Conservation (phyloP, 37 sponge, comb jelly and placozoan species). For the Dysidea cf. avara region DNA sequence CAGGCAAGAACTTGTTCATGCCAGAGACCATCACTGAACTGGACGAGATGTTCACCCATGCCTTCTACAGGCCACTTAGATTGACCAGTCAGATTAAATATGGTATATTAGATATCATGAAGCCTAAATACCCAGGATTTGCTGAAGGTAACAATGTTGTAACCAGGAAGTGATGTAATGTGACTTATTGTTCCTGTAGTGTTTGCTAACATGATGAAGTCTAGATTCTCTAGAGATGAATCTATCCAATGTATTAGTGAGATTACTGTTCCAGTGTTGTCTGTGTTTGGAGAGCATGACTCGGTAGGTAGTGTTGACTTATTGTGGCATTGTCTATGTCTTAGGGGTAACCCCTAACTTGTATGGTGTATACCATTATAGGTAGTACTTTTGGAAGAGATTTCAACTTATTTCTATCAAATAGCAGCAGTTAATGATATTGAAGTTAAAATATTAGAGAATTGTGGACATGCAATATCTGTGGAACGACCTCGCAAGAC, state of each 20-base stretch:
- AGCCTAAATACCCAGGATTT: conserved; percentile 29
- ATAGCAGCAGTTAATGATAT: conserved; percentile 33
- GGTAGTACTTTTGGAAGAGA: too few species aligned
- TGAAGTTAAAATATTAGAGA: conserved; percentile 42
- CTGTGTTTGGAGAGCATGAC: conserved; percentile 69
- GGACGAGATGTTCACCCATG: conserved; percentile 60
- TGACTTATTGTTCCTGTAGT: too few species aligned
- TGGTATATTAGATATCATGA: conserved; percentile 53
- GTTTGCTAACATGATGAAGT: too few species aligned
- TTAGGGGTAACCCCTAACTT: too few species aligned
- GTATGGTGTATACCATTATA: too few species aligned
- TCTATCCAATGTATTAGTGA: too few species aligned
- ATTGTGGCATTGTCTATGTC: too few species aligned
- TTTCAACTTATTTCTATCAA: too few species aligned
- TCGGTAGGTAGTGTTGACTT: too few species aligned
- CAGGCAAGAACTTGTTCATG: conserved; percentile 36
- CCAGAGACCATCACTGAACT: conserved; percentile 52
- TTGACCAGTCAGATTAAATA: conserved; percentile 46
- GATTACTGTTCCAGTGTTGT: conserved; percentile 21
- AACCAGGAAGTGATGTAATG: too few species aligned
- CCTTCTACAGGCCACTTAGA: conserved; percentile 32
- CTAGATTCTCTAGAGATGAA: too few species aligned
- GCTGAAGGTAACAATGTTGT: conserved; percentile 49
- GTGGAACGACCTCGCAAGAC: conserved; percentile 62
- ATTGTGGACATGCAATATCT: conserved; percentile 76